A percentile compares a stretch with the other conserved stretches of the same genome.
Evolutionary conservation across 2,888 invertebrate species (phyloP).

Genomic region (Agrochola circellaris): DNA sequence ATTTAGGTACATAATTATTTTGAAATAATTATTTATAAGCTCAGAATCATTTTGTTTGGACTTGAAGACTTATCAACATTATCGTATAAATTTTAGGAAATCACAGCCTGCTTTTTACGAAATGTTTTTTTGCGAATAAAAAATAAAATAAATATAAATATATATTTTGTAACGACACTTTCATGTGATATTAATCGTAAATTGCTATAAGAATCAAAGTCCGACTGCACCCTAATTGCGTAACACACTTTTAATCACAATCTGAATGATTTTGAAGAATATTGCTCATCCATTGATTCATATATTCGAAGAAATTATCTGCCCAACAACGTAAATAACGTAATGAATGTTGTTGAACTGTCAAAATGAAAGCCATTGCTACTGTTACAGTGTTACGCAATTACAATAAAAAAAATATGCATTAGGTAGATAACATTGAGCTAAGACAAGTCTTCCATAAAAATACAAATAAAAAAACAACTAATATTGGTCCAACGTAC

Average conservation of each 20-base stretch:
- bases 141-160: too few relatives aligned
- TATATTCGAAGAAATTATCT: too few relatives aligned
- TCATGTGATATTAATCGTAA: not conserved
- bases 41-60: constrained; percentile 19
- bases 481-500: constrained; percentile 35
- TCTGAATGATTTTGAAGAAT: too few relatives aligned
- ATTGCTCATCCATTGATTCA: too few relatives aligned
- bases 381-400: too few relatives aligned
- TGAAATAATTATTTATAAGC: constrained; percentile 14
- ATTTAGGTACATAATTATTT: not conserved
- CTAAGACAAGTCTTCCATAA: not conserved
- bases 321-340: too few relatives aligned
- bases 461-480: not conserved
- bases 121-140: not conserved
- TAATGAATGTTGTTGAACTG: too few relatives aligned
- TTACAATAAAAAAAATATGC: not conserved
- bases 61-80: not conserved
- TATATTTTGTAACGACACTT: not conserved
- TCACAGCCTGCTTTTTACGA: constrained; percentile 60
- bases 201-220: not conserved
- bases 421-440: not conserved
- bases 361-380: too few relatives aligned
- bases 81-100: constrained; percentile 34
- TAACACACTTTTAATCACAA: too few relatives aligned
- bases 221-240: not conserved